Evolutionary conservation across 2,113 vertebrate species (phyloP).

Genomic region (Zootoca vivipara): DNA sequence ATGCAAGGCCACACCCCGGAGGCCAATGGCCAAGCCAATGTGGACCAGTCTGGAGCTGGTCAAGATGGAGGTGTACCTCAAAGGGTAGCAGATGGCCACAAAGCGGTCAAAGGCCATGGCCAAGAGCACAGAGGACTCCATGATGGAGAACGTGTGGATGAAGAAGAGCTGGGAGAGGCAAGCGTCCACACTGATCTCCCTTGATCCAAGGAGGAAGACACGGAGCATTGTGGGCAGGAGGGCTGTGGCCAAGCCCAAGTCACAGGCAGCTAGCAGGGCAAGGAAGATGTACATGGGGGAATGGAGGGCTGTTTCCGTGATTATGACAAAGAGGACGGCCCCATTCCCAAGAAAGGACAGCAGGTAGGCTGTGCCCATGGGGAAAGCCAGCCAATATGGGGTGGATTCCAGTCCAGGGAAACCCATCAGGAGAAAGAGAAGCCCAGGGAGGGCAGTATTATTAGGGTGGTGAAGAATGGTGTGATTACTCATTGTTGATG

Average conservation of each 20-base stretch:
- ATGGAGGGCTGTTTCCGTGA: conserved; percentile 47
- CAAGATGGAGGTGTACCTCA: conserved; percentile 36
- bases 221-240: conserved; percentile 29
- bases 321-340: conserved; percentile 54
- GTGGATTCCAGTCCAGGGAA: conserved; percentile 41
- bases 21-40: background rate
- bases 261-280: conserved; percentile 23
- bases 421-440: conserved; percentile 45
- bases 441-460: background rate
- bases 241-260: conserved; percentile 43
- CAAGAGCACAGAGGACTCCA: conserved; percentile 57
- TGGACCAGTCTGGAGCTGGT: background rate
- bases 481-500: background rate
- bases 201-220: conserved; percentile 31
- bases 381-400: conserved; percentile 48
- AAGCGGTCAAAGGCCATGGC: conserved; percentile 44
- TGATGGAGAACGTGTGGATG: conserved; percentile 52
- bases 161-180: conserved; percentile 60
- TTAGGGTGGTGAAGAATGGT: conserved; percentile 6
- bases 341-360: conserved; percentile 46
- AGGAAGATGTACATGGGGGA: conserved; percentile 60
- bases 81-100: conserved; percentile 53
- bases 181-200: background rate
- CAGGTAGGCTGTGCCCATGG: conserved; percentile 47
- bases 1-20: conserved; percentile 12